Evolutionary conservation across 2,113 vertebrate species (phyloP), one percentile per base, ranked within the genome.

Genomic region (Pachycephala philippinensis): DNA sequence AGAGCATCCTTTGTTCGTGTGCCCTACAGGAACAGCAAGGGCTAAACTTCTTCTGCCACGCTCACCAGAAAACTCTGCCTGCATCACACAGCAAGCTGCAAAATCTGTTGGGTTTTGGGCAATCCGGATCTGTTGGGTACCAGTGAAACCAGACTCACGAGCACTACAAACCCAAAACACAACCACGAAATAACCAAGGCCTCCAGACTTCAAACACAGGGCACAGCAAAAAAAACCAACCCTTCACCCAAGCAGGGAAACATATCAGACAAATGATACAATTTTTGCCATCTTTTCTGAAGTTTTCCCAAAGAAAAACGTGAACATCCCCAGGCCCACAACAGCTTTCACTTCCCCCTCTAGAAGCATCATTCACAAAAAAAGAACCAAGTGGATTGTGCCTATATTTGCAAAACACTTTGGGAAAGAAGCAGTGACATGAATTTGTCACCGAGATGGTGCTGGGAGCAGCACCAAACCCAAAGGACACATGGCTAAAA

Each of bases 341-440:
- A 27, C 13, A 66, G 42, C 30, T 90, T 92, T 77, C 45, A 37
- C 60, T 22, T 56, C 27, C 49, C 37, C n/a, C 1, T 1, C 26
- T 4, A 54, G 37, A 53, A 92, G 40, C 52, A 56, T 16, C 42
- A 53, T 40, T 80, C 49, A 57, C 74, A 42, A 50, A 57, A 80
- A 52, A 64, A 52, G 11, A 82, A 47, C 37, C 13, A 40, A 79
- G 13, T 35, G 37, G 60, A 65, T 64, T 81, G 70, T 57, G 57
- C 24, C 37, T 76, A 1, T 44, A 87, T 79, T 90, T 90, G 80
- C 85, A 47, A 69, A 96, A 94, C 54, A 66, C 20, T 79, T 91
- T 16, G 42, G 77, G 54, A 69, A 93, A 92, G 76, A 42, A 68
- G 42, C 39, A 44, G 27, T 7, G 33, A 56, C 45, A 45, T 40